phyloP scores from a whole-genome alignment of 2,797 vertebrate genomes.

The Myotis daubentonii region DNA sequence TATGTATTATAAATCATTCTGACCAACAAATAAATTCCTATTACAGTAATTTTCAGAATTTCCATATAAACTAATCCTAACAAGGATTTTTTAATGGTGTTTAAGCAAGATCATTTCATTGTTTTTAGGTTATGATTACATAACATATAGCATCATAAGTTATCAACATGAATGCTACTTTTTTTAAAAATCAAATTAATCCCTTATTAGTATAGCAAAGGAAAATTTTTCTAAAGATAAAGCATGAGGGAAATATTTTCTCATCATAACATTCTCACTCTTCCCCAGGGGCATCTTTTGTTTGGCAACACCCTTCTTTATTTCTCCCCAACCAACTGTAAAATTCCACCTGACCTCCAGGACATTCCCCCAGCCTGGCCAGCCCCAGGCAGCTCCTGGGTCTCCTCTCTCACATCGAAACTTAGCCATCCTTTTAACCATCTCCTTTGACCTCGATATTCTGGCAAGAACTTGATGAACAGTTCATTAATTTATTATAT shows the following conservation, averaged over 20 bases:
- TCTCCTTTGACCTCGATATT: background rate
- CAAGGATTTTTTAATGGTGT: background rate
- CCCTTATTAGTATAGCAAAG: background rate
- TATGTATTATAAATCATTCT: background rate
- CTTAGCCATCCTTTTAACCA: background rate
- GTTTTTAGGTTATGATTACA: background rate
- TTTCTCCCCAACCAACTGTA: background rate
- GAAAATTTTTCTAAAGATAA: background rate
- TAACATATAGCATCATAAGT: background rate
- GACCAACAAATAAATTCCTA: background rate
- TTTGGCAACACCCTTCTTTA: background rate
- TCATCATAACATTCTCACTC: background rate
- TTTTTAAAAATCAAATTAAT: background rate
- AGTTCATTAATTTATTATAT: slow-evolving; percentile 2
- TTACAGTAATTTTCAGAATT: slow-evolving; percentile 3
- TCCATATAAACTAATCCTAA: background rate
- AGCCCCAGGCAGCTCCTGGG: background rate
- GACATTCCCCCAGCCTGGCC: background rate
- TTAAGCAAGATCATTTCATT: background rate
- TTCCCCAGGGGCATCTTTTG: background rate
- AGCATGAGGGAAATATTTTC: background rate
- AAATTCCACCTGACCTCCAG: background rate
- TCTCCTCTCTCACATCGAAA: background rate
- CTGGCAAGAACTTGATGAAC: background rate
- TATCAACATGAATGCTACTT: background rate